Evolutionary conservation across 2,888 invertebrate genomes (phyloP), one percentile per base, ranked within the genome.

Genomic region (Amiota mariae): DNA sequence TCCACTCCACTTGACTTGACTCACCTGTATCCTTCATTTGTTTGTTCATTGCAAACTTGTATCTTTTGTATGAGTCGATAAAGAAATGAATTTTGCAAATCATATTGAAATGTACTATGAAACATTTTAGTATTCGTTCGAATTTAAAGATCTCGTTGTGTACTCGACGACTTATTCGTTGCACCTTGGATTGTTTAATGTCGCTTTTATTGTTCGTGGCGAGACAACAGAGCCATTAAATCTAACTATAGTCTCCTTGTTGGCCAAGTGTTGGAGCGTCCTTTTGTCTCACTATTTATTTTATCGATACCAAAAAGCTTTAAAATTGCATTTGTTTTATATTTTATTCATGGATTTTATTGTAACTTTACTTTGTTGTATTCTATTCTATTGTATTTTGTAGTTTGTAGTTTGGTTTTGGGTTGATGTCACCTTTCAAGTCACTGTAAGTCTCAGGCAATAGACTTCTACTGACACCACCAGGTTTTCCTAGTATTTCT

Each of bases 321-420:
- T 75, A 78, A 82, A 85, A 81, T 84, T 59, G 81, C 83, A 82
- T 81, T 78, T 79, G 79, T 77, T 84, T 79, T 79, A 83, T 83
- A 79, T 81, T 85, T 83, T 80, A 83, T 83, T 77, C 78, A 81
- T 61, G 18, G 77, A 15, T 59, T 20, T 59, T 59, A 11, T 13
- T 59, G 59, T 15, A 20, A 11, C 11, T 59, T 10, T n/a, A 20
- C 59, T 59, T 36, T 36, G 59, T 59, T 57, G 57, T 20, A 24
- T 24, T 36, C 36, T 2, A 36, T 36, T 36, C 36, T 36, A 36
- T 24, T 24, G 24, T 24, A 24, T 36, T 36, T 36, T 36, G 36
- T 6, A 36, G 36, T 36, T 36, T n/a, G n/a, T n/a, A n/a, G n/a
- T n/a, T 36, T 36, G 36, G 24, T 36, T 36, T 36, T 36, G 6